Percentiles rank a stretch among this genome's conserved stretches.
Evolutionary conservation across 2,888 invertebrate genomes (phyloP).

Genomic region (Eupelmus urozonus): DNA sequence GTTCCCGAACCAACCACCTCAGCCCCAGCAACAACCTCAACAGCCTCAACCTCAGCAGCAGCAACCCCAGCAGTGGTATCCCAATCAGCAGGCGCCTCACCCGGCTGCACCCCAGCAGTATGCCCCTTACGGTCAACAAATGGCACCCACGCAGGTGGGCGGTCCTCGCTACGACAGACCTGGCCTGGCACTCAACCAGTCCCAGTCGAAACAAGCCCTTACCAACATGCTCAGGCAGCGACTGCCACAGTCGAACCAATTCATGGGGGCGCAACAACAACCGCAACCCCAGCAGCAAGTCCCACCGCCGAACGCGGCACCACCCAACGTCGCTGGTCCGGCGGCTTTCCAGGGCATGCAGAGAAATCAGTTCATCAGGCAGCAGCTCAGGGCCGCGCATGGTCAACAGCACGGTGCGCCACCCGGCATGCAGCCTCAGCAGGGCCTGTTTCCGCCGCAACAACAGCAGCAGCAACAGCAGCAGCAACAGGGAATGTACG

Average conservation of each 20-base stretch:
- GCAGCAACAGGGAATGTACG: slow-evolving; percentile 79
- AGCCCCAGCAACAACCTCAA: slow-evolving; percentile 71
- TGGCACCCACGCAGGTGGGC: slow-evolving; percentile 73
- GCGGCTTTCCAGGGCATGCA: slow-evolving; percentile 76
- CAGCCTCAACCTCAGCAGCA: slow-evolving; percentile 70
- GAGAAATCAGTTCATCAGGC: slow-evolving; percentile 77
- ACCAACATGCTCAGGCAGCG: slow-evolving; percentile 91
- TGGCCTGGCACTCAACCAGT: slow-evolving; percentile 76
- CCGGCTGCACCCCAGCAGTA: slow-evolving; percentile 74
- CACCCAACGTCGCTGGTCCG: slow-evolving; percentile 71
- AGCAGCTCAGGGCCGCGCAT: slow-evolving; percentile 74
- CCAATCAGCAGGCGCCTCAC: slow-evolving; percentile 72
- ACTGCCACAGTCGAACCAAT: slow-evolving; percentile 82
- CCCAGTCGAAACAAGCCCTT: slow-evolving; percentile 90
- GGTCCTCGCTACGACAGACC: slow-evolving; percentile 77
- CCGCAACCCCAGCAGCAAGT: slow-evolving; percentile 62
- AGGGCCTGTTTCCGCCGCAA: slow-evolving; percentile 76
- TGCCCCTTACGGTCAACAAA: slow-evolving; percentile 78
- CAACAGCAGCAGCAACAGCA: slow-evolving; percentile 68
- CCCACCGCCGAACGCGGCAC: slow-evolving; percentile 60
- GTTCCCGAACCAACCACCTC: slow-evolving; percentile 77
- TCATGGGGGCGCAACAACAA: slow-evolving; percentile 75
- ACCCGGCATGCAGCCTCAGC: slow-evolving; percentile 49
- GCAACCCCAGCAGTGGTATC: slow-evolving; percentile 75
- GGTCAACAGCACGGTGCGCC: slow-evolving; percentile 76